These are phyloP conservation scores for Melospiza georgiana DNA, from an alignment of 2,113 vertebrate species.

Conservation along the genomic window DNA sequence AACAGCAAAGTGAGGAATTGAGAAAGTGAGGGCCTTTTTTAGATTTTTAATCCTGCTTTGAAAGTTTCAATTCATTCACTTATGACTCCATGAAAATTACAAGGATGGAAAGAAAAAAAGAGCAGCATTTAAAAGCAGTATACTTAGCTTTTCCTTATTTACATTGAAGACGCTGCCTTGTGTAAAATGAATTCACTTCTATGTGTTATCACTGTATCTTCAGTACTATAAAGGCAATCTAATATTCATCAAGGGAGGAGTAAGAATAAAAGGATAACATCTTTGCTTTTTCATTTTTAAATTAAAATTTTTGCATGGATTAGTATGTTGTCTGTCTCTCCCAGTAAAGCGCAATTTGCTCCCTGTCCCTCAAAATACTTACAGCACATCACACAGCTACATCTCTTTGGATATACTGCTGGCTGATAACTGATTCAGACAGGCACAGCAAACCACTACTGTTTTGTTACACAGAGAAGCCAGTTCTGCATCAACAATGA, in stretches of 20 bases:
- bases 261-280: slow-evolving; percentile 39
- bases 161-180: slow-evolving; percentile 43
- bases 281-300: slow-evolving; percentile 57
- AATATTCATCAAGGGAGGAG: background rate
- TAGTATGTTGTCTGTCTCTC: slow-evolving; percentile 23
- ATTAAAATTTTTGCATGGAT: slow-evolving; percentile 7
- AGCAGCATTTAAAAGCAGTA: slow-evolving; percentile 27
- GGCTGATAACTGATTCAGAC: slow-evolving; percentile 33
- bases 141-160: slow-evolving; percentile 12
- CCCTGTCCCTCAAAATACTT: slow-evolving; percentile 63
- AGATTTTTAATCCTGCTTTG: background rate
- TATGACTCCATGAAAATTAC: background rate
- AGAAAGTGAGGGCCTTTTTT: background rate
- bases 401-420: slow-evolving; percentile 47
- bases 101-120: background rate
- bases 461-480: slow-evolving; percentile 49
- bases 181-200: background rate
- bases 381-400: slow-evolving; percentile 34
- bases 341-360: slow-evolving; percentile 61
- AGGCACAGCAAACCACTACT: slow-evolving; percentile 43
- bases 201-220: background rate
- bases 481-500: slow-evolving; percentile 37
- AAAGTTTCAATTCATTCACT: background rate
- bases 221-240: background rate
- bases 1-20: background rate